phyloP scores from a whole-genome alignment of 2,888 invertebrate species.

The Caenorhabditis afra region DNA sequence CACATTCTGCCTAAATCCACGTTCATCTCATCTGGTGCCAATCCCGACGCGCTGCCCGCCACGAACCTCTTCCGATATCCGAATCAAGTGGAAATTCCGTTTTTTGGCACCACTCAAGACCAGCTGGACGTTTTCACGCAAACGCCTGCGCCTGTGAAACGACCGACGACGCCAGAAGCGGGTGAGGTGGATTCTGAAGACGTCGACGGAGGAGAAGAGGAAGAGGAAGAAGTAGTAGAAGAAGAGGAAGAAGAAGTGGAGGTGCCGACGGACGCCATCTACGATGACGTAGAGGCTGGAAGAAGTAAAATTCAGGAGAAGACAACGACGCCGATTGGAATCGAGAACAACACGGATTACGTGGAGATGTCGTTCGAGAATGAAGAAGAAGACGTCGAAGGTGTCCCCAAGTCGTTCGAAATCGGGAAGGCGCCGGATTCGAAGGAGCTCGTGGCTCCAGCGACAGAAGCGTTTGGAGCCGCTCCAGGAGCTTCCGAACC shows the following conservation, averaged over 20 bases:
- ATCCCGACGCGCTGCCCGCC: constrained; percentile 21
- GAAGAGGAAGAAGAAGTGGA: constrained; percentile 7
- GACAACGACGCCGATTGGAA: neutral
- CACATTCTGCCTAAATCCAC: constrained; percentile 30
- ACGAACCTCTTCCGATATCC: constrained; percentile 39
- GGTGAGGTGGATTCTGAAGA: constrained; percentile 12
- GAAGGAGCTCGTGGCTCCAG: too few relatives aligned
- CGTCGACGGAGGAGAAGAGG: constrained; percentile 14
- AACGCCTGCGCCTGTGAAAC: too few relatives aligned
- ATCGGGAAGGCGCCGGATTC: too few relatives aligned
- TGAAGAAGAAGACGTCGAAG: constrained; percentile 2
- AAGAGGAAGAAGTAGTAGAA: too few relatives aligned
- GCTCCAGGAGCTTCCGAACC: constrained; percentile 2
- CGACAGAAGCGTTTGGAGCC: too few relatives aligned
- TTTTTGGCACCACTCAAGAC: too few relatives aligned
- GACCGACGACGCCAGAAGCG: constrained; percentile 38
- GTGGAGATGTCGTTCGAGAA: constrained; percentile 35
- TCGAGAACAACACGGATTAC: constrained; percentile 38
- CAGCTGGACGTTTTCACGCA: neutral
- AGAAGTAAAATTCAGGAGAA: neutral
- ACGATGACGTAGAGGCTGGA: too few relatives aligned
- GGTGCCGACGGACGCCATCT: neutral
- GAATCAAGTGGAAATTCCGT: constrained; percentile 35
- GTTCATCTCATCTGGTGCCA: constrained; percentile 32
- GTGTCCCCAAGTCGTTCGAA: neutral